Evolutionary conservation across 2,113 vertebrate genomes (phyloP), one percentile per base, ranked within the genome.

Genomic region (Hemiprocne comata): DNA sequence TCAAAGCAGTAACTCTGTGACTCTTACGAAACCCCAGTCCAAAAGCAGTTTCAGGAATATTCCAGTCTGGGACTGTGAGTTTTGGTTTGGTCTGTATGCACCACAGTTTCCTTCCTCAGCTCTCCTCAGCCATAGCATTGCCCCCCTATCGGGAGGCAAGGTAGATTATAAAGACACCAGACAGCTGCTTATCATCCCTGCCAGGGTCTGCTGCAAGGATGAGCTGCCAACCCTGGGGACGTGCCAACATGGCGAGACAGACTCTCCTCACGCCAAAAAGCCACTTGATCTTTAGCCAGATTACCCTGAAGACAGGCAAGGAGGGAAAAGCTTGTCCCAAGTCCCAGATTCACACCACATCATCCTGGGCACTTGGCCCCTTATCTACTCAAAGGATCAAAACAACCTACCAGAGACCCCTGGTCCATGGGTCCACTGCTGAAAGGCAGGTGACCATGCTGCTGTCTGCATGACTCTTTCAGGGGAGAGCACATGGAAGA

Each of bases 71-170:
- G 23, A 19, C 11, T 50, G 11, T 58, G 36, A 85, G 42, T 15
- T 89, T 76, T 54, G 31, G 2, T 26, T 72, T 4, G 8, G 21
- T 17, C 14, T 72, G 8, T 46, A 33, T n/a, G 34, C 14, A 50
- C 31, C 24, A 65, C 7, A 21, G 13, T 66, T 91, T 85, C 58
- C 23, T 62, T 81, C 60, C 33, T 73, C 44, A 55, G 25, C 2
- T 55, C 13, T 81, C 33, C 31, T 86, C 65, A 72, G 17, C 11
- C 31, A 36, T 4, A 73, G 29, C 5, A 24, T 21, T 13, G 34
- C 0, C 6, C 12, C 38, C 18, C 28, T 65, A 5, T 31, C 1
- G 1, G 8, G 16, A 16, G 4, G 76, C 48, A 66, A 73, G 11
- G 33, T 4, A 50, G 29, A 69, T 72, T 24, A 73, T 12, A 80